Evolutionary conservation across 2,113 vertebrate species (phyloP).

Genomic region (Otis tarda): DNA sequence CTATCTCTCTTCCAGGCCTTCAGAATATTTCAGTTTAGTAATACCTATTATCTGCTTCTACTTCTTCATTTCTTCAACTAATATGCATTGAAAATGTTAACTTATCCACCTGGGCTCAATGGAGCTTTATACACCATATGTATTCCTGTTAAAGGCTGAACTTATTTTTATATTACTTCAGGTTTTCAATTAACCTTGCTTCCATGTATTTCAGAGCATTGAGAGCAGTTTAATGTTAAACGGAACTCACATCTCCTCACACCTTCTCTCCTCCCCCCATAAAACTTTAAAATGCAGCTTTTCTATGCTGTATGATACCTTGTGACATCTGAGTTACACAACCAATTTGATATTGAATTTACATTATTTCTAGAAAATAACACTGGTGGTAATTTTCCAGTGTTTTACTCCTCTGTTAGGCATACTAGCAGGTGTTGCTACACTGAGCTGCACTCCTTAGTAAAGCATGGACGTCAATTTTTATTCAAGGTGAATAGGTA

Average conservation of each 20-base stretch:
- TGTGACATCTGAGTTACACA: neutral
- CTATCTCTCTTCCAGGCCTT: neutral
- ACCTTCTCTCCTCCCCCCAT: neutral
- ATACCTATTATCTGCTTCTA: neutral
- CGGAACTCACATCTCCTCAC: conserved; percentile 9
- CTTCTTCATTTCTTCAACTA: neutral
- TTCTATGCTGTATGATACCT: neutral
- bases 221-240: conserved; percentile 52
- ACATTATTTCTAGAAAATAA: conserved; percentile 28
- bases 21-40: conserved; percentile 5
- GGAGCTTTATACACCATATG: neutral
- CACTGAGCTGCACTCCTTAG: neutral
- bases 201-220: conserved; percentile 17
- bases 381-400: neutral
- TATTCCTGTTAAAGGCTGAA: conserved; percentile 36
- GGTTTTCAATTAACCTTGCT: conserved; percentile 64
- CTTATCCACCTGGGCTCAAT: conserved; percentile 1
- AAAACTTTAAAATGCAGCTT: conserved; percentile 29
- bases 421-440: neutral
- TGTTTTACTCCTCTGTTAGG: neutral
- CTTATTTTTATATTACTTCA: conserved; percentile 50
- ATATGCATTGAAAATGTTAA: conserved; percentile 16
- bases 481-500: neutral
- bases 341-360: neutral
- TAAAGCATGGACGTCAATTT: neutral